Percentiles rank a stretch among this genome's conserved stretches.
phyloP scores from a whole-genome alignment of 1,140 invertebrate genomes.

The Atta colombica region DNA sequence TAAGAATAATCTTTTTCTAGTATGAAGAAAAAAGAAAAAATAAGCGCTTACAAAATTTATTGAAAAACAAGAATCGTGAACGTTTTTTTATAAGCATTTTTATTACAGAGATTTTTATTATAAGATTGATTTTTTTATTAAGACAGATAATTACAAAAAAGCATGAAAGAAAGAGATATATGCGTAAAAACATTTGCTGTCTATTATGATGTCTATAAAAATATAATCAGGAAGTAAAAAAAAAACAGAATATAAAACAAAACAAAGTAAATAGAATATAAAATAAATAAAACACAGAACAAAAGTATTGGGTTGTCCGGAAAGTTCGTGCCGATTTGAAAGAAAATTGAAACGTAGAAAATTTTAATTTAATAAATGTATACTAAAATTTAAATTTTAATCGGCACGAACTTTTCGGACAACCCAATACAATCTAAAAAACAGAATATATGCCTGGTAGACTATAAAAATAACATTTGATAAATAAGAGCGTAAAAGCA shows the following conservation, averaged over 20 bases:
- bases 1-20: not conserved
- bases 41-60: not conserved
- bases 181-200: not conserved
- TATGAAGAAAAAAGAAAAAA: not conserved
- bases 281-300: not conserved
- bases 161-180: not conserved
- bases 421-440: not conserved
- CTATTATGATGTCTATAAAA: not conserved
- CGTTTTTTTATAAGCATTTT: not conserved
- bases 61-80: not conserved
- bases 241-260: not conserved
- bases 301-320: not conserved
- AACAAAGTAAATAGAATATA: not conserved
- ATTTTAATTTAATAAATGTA: no score
- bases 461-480: not conserved
- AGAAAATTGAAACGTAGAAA: no score
- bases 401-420: no score
- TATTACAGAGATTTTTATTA: not conserved
- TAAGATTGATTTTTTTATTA: not conserved
- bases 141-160: slow-evolving; percentile 2
- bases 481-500: not conserved
- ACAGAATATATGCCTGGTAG: no score
- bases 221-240: not conserved
- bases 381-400: no score
- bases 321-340: no score